Evolutionary conservation across 2,888 invertebrate genomes (phyloP).

Genomic region (Drosophila leonis): DNA sequence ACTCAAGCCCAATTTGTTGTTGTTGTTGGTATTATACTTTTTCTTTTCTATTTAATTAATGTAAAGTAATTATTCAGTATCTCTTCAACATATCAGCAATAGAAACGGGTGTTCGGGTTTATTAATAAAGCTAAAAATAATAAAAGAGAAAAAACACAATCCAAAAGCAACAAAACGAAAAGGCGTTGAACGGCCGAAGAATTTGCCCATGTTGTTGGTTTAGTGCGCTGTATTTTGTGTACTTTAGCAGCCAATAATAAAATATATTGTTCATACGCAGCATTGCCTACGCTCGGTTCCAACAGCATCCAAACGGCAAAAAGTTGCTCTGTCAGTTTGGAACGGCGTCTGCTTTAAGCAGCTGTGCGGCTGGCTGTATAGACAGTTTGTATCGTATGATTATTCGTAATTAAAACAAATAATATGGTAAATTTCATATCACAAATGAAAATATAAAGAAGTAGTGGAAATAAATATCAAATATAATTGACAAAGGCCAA

Average conservation of each 20-base stretch:
- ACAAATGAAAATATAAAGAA: background rate
- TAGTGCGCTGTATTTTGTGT: constrained; percentile 58
- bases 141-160: constrained; percentile 36
- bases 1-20: background rate
- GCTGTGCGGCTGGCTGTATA: constrained; percentile 56
- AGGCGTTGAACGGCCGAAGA: constrained; percentile 46
- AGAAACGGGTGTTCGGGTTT: constrained; percentile 39
- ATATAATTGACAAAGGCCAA: background rate
- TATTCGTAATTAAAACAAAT: background rate
- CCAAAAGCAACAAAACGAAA: constrained; percentile 41
- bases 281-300: constrained; percentile 54
- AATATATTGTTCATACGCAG: constrained; percentile 72
- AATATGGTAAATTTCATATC: background rate
- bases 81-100: constrained; percentile 44
- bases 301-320: constrained; percentile 49
- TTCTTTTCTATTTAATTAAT: constrained; percentile 20
- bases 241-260: constrained; percentile 65
- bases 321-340: constrained; percentile 62
- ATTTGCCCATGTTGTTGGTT: constrained; percentile 48
- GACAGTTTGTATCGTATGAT: constrained; percentile 16
- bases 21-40: background rate
- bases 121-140: constrained; percentile 62
- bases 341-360: constrained; percentile 60
- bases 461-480: background rate
- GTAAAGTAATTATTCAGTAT: constrained; percentile 44